phyloP scores from a whole-genome alignment of 2,888 invertebrate species.

The Graphium colonna region DNA sequence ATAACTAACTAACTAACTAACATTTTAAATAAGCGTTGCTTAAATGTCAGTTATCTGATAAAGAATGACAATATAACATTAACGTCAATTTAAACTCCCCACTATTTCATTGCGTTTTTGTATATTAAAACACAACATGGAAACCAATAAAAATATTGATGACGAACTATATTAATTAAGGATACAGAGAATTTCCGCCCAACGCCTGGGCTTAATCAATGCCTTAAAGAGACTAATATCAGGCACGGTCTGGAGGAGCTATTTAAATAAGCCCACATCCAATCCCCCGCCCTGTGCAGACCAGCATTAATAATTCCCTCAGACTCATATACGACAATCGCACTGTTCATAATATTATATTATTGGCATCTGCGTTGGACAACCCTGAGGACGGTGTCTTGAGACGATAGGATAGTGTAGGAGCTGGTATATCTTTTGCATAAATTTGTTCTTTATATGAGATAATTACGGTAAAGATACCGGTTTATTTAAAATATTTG shows the following conservation, averaged over 20 bases:
- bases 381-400: slow-evolving; percentile 63
- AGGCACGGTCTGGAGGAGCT: slow-evolving; percentile 50
- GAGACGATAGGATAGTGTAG: slow-evolving; percentile 49
- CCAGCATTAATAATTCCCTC: slow-evolving; percentile 73
- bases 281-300: slow-evolving; percentile 47
- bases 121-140: no score
- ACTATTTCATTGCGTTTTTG: no score
- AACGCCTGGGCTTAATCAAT: slow-evolving; percentile 42
- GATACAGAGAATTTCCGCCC: background rate
- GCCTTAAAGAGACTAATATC: slow-evolving; percentile 43
- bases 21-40: no score
- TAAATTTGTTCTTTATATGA: no score
- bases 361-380: slow-evolving; percentile 66
- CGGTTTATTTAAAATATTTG: no score
- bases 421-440: slow-evolving; percentile 44
- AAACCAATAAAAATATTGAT: no score
- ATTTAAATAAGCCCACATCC: slow-evolving; percentile 59
- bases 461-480: no score
- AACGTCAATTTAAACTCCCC: no score
- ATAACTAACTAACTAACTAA: no score
- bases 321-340: slow-evolving; percentile 75
- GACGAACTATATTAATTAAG: no score
- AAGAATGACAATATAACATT: no score
- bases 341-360: slow-evolving; percentile 68
- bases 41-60: no score